These are phyloP conservation scores for Corydoras sp. DNA, from an alignment of 2,113 vertebrate species.

Conservation along the genomic window DNA sequence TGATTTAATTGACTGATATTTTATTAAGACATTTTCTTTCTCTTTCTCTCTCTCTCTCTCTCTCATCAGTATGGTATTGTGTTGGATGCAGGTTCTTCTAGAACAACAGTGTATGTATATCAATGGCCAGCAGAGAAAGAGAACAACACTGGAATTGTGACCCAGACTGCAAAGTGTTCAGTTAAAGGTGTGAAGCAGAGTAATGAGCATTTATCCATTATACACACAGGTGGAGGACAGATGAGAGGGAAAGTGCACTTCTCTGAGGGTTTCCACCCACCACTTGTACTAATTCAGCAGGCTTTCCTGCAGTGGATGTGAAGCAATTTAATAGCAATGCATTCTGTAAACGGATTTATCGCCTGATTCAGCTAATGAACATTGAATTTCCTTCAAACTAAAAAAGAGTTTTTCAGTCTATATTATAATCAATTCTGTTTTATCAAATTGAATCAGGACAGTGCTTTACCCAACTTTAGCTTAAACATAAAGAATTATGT, in stretches of 20 bases:
- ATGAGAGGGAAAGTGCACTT: neutral
- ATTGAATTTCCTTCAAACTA: neutral
- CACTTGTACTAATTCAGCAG: neutral
- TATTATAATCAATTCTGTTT: neutral
- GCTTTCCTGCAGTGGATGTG: neutral
- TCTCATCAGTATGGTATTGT: conserved; percentile 83
- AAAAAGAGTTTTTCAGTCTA: neutral
- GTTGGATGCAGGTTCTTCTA: conserved; percentile 89
- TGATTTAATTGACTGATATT: no score
- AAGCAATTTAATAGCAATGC: neutral
- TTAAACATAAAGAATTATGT: neutral
- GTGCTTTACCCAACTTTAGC: neutral
- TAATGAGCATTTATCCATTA: neutral
- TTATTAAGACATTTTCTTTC: neutral
- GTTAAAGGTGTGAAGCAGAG: conserved; percentile 70
- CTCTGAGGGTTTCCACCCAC: neutral
- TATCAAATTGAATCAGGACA: neutral
- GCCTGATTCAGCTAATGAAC: neutral
- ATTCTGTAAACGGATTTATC: conserved; percentile 2
- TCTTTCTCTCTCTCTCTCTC: conserved; percentile 14
- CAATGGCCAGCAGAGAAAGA: conserved; percentile 91
- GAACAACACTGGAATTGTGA: conserved; percentile 88
- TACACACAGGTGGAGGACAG: neutral
- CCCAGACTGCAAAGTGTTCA: conserved; percentile 68
- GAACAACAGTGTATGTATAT: conserved; percentile 87